These are phyloP conservation scores for Azemiops feae DNA, from an alignment of 2,113 vertebrate species.

Conservation along the genomic window DNA sequence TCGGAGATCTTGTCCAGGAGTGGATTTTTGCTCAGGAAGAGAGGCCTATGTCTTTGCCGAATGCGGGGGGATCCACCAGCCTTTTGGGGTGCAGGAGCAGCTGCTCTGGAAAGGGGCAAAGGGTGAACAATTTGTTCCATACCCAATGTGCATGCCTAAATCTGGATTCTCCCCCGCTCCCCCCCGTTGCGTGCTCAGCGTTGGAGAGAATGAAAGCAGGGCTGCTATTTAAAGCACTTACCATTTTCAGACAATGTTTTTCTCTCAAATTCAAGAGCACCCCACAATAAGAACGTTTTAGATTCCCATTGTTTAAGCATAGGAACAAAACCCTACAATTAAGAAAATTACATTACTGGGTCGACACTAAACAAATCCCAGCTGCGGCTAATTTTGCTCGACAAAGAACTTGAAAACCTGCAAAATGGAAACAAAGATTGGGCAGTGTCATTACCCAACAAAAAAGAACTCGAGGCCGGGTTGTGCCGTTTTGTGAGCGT, in stretches of 20 bases:
- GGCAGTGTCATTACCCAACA: not conserved
- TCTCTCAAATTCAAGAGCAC: constrained; percentile 7
- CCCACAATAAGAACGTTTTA: not conserved
- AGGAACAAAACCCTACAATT: constrained; percentile 20
- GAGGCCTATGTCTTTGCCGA: too few species aligned
- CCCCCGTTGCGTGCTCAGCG: not conserved
- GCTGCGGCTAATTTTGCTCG: constrained; percentile 25
- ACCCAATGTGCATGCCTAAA: not conserved
- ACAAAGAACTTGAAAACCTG: constrained; percentile 3
- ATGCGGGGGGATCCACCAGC: too few species aligned
- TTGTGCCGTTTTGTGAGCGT: not conserved
- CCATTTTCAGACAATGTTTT: not conserved
- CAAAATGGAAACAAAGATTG: not conserved
- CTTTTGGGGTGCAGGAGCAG: too few species aligned
- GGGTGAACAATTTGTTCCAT: not conserved
- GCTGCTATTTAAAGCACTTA: not conserved
- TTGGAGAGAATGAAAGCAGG: not conserved
- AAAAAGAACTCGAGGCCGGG: not conserved
- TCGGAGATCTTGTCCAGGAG: not conserved
- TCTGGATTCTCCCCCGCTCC: not conserved
- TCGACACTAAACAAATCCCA: not conserved
- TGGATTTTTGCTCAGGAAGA: not conserved
- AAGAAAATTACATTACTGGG: constrained; percentile 14
- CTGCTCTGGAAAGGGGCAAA: too few species aligned
- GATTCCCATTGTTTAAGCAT: constrained; percentile 8